A percentile compares a stretch with the other conserved stretches of the same genome.
Conservation (phyloP, 2,113 vertebrate genomes). For the Phaethon lepturus region DNA sequence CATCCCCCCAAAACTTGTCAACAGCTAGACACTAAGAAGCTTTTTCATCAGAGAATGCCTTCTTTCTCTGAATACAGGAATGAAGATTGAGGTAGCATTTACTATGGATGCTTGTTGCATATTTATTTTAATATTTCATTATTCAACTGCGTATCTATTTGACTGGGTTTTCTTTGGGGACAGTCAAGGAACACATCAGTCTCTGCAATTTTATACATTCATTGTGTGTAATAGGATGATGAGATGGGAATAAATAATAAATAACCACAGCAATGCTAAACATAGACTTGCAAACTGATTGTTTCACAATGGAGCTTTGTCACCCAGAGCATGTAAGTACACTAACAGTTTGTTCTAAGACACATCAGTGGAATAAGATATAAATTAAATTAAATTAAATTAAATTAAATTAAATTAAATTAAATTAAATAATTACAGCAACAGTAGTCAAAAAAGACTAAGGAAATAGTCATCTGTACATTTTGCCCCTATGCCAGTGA, state of each 20-base stretch:
- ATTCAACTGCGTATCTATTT: neutral
- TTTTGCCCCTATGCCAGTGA: neutral
- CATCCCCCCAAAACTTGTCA: neutral
- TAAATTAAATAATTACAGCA: neutral
- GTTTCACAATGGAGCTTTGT: neutral
- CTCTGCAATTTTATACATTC: neutral
- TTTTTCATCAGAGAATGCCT: neutral
- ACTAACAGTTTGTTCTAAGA: neutral
- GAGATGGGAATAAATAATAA: slow-evolving; percentile 42
- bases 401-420: too few relatives aligned
- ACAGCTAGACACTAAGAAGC: neutral
- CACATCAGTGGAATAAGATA: neutral
- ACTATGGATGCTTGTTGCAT: neutral
- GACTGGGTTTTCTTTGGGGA: neutral
- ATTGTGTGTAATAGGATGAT: slow-evolving; percentile 30
- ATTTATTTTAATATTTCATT: slow-evolving; percentile 31
- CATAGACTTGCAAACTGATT: neutral
- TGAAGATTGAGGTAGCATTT: neutral
- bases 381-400: neutral
- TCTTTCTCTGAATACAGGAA: neutral
- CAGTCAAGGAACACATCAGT: neutral
- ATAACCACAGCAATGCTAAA: neutral
- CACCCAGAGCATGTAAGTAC: neutral
- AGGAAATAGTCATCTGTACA: neutral
- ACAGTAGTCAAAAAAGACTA: neutral